These are phyloP conservation scores for Merops nubicus DNA, from an alignment of 2,113 vertebrate species.

Conservation along the genomic window DNA sequence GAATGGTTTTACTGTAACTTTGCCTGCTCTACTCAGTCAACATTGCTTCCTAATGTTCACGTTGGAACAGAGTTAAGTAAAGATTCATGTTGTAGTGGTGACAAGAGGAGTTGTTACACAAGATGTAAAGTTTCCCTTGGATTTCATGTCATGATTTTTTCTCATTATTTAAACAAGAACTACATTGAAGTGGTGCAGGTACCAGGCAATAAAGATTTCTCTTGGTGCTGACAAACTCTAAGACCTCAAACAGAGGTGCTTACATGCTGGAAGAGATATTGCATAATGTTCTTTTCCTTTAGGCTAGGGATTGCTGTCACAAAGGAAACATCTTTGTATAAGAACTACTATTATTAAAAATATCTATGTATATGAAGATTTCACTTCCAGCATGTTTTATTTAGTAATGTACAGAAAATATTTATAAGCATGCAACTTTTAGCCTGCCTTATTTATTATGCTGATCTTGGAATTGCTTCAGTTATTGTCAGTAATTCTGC, in stretches of 20 bases:
- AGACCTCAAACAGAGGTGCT: slow-evolving; percentile 40
- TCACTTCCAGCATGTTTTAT: background rate
- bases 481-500: background rate
- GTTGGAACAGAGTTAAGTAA: slow-evolving; percentile 40
- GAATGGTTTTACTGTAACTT: background rate
- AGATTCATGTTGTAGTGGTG: slow-evolving; percentile 69
- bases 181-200: slow-evolving; percentile 61
- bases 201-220: slow-evolving; percentile 65
- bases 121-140: slow-evolving; percentile 67
- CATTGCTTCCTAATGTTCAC: background rate
- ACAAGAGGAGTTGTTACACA: slow-evolving; percentile 68
- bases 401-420: background rate
- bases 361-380: background rate
- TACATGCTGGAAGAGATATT: slow-evolving; percentile 47
- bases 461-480: background rate
- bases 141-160: slow-evolving; percentile 69
- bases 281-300: slow-evolving; percentile 8
- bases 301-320: slow-evolving; percentile 12
- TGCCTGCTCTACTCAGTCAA: background rate
- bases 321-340: slow-evolving; percentile 52
- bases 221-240: slow-evolving; percentile 55
- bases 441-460: background rate
- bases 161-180: slow-evolving; percentile 70
- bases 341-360: background rate
- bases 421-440: background rate